Conservation (phyloP, 2,113 vertebrate species). For the Lynx canadensis region DNA sequence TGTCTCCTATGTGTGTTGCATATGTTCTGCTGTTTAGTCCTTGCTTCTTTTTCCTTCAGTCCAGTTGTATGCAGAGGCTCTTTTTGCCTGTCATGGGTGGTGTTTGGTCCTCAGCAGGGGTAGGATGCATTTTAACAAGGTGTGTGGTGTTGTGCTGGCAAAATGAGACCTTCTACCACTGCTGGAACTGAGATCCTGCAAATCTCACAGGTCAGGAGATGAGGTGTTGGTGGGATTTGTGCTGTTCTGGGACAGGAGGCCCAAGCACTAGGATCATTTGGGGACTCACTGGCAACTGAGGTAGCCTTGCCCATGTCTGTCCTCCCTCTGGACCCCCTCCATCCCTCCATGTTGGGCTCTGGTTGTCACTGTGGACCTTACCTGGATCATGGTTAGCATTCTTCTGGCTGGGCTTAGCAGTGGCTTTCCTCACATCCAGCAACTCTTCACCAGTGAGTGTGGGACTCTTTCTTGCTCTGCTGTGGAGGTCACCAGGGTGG, state of each 20-base stretch:
- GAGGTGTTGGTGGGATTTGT: neutral
- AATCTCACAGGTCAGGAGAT: neutral
- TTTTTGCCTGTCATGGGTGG: too few species aligned
- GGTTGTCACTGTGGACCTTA: slow-evolving; percentile 88
- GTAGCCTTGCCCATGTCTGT: neutral
- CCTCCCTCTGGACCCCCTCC: slow-evolving; percentile 82
- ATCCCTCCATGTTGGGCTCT: slow-evolving; percentile 87
- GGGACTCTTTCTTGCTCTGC: neutral
- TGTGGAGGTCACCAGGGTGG: neutral
- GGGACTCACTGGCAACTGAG: neutral
- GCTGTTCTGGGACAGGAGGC: neutral
- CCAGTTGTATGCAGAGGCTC: neutral
- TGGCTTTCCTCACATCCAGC: slow-evolving; percentile 83
- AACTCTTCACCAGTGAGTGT: slow-evolving; percentile 89
- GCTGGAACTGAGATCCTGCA: neutral
- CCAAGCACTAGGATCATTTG: neutral
- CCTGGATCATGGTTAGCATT: slow-evolving; percentile 88
- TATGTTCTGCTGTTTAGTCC: neutral
- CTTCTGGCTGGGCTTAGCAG: slow-evolving; percentile 86
- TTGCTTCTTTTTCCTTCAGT: neutral
- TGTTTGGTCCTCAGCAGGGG: neutral
- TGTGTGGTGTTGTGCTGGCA: neutral
- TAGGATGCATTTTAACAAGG: neutral
- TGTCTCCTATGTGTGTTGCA: neutral
- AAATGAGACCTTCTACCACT: neutral